Evolutionary conservation across 2,797 vertebrate genomes (phyloP).

Genomic region (Carapus acus): DNA sequence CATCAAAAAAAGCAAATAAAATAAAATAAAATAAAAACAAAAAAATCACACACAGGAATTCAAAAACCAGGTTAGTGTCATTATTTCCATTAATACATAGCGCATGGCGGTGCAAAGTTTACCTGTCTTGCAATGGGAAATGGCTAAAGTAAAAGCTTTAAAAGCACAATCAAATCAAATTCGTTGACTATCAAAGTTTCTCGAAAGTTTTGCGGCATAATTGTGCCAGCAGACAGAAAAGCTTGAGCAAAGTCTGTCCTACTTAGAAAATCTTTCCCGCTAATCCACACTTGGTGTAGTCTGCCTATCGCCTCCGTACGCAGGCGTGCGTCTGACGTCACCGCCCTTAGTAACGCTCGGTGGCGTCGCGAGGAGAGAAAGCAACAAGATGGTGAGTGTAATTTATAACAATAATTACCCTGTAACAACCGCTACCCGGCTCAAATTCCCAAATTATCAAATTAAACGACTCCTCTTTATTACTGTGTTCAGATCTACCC

Average conservation of each 20-base stretch:
- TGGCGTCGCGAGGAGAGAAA: slow-evolving; percentile 75
- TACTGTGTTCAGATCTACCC: fast-evolving
- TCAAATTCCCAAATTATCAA: background rate
- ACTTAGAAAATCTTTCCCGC: background rate
- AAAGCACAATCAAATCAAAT: too few species aligned
- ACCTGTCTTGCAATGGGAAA: too few species aligned
- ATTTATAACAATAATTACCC: slow-evolving; percentile 44
- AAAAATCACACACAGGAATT: too few species aligned
- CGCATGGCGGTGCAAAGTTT: too few species aligned
- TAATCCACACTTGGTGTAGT: background rate
- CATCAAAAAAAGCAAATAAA: too few species aligned
- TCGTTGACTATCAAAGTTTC: too few species aligned
- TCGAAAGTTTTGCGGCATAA: too few species aligned
- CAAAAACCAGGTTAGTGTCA: too few species aligned
- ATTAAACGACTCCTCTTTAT: fast-evolving
- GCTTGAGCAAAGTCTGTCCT: background rate
- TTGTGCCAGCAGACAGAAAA: background rate
- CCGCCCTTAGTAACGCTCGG: slow-evolving; percentile 72
- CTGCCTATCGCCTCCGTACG: slow-evolving; percentile 7
- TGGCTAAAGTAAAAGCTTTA: too few species aligned
- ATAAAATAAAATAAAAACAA: too few species aligned
- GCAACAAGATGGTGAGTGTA: slow-evolving; percentile 80
- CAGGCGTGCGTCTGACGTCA: slow-evolving; percentile 66
- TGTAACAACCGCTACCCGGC: background rate
- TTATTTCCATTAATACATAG: too few species aligned